phyloP scores from a whole-genome alignment of 2,888 invertebrate genomes.

The Gryllus longicercus region DNA sequence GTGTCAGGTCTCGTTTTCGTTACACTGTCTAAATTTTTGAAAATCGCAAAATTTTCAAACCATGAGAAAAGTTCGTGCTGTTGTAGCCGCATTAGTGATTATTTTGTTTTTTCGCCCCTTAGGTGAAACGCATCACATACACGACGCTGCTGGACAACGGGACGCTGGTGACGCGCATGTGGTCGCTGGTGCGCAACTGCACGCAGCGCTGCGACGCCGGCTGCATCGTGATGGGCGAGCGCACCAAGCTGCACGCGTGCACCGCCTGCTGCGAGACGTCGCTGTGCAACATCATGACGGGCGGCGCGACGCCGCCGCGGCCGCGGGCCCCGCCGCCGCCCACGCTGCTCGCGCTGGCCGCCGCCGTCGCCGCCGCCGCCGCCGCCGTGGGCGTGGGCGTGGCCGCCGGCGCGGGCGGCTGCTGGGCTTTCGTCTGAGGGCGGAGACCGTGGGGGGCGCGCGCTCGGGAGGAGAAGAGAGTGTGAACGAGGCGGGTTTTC shows the following conservation, averaged over 20 bases:
- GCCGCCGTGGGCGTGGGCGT: not conserved
- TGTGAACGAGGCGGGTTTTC: no score
- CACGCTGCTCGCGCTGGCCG: conserved; percentile 36
- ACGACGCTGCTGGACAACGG: conserved; percentile 78
- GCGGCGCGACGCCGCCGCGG: conserved; percentile 37
- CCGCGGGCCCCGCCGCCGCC: no score
- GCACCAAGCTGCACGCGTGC: conserved; percentile 83
- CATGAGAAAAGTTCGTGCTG: no score
- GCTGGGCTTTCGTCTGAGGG: no score
- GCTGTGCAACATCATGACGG: conserved; percentile 73
- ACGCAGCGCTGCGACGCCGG: conserved; percentile 80
- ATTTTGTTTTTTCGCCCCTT: conserved; percentile 33
- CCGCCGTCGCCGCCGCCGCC: not conserved
- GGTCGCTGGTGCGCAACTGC: conserved; percentile 81
- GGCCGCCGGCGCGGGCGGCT: not conserved
- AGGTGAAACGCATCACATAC: conserved; percentile 81
- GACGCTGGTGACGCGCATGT: conserved; percentile 71
- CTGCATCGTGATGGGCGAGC: conserved; percentile 83
- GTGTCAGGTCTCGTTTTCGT: no score
- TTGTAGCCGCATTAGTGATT: no score
- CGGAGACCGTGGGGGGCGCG: no score
- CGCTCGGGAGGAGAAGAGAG: no score
- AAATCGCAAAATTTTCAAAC: no score
- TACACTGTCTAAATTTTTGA: no score
- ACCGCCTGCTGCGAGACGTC: conserved; percentile 78